Conservation (phyloP, 2,113 vertebrate genomes). For the Hydropotes inermis region DNA sequence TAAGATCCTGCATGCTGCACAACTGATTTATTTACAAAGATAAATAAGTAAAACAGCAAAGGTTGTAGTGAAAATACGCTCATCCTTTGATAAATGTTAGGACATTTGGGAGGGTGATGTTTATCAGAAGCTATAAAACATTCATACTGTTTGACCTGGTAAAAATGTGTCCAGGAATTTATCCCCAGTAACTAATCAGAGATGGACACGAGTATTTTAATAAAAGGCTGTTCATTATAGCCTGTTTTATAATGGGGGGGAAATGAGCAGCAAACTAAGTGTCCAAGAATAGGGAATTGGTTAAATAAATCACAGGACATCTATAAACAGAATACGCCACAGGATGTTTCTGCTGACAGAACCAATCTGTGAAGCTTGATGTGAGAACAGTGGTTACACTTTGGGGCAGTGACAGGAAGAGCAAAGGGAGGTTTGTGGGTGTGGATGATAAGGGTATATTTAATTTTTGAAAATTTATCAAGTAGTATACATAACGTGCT, state of each 20-base stretch:
- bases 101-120: background rate
- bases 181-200: background rate
- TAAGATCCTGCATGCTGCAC: background rate
- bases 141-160: background rate
- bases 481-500: background rate
- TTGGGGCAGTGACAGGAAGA: background rate
- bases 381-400: background rate
- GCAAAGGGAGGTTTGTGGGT: background rate
- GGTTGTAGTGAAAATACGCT: background rate
- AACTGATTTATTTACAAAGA: background rate
- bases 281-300: background rate
- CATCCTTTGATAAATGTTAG: background rate
- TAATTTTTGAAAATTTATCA: background rate
- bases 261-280: background rate
- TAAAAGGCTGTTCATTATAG: background rate
- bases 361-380: background rate
- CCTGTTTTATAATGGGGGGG: background rate
- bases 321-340: constrained; percentile 29
- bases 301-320: background rate
- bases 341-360: background rate
- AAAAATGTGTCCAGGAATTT: background rate
- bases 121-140: background rate
- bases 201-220: background rate
- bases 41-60: background rate
- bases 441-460: background rate